Evolutionary conservation across 2,888 invertebrate genomes (phyloP), one percentile per base, ranked within the genome.

Genomic region (Conops quadrifasciatus): DNA sequence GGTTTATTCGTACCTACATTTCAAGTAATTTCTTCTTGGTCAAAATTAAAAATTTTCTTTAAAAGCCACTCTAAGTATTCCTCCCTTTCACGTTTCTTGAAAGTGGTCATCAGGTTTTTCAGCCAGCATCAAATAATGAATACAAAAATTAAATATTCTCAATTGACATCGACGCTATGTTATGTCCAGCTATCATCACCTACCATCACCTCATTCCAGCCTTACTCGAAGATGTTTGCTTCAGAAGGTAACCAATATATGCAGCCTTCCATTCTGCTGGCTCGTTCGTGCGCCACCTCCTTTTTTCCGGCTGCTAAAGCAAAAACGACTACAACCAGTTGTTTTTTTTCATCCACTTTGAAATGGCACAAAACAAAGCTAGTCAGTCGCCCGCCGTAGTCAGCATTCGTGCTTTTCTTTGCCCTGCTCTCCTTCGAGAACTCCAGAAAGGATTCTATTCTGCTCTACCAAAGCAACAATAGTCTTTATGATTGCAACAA

Each of bases 311-410:
- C n/a, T n/a, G n/a, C n/a, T n/a, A n/a, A n/a, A n/a, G n/a, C 49
- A 49, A 49, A 15, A 49, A 49, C 49, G n/a, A 49, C n/a, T 2
- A 49, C n/a, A 43, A 43, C 45, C 9, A 43, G 45, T 43, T 43
- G 9, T 5, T 43, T 43, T 53, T 53, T 21, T 53, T 53, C 19
- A 19, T n/a, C n/a, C 11, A 62, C 16, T 30, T 26, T 19, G 21
- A 67, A 69, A 67, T 66, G 67, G 53, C 60, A 66, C 69, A 73
- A 73, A 74, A 74, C 72, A 74, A 74, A 72, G 66, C 65, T 43
- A 73, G 75, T 73, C n/a, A n/a, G n/a, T n/a, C 75, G 75, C 75
- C 76, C n/a, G n/a, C n/a, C n/a, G n/a, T n/a, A n/a, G n/a, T n/a
- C n/a, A n/a, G n/a, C n/a, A n/a, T n/a, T n/a, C n/a, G n/a, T n/a